Evolutionary conservation across 2,113 vertebrate species (phyloP).

Genomic region (Athene cunicularia): DNA sequence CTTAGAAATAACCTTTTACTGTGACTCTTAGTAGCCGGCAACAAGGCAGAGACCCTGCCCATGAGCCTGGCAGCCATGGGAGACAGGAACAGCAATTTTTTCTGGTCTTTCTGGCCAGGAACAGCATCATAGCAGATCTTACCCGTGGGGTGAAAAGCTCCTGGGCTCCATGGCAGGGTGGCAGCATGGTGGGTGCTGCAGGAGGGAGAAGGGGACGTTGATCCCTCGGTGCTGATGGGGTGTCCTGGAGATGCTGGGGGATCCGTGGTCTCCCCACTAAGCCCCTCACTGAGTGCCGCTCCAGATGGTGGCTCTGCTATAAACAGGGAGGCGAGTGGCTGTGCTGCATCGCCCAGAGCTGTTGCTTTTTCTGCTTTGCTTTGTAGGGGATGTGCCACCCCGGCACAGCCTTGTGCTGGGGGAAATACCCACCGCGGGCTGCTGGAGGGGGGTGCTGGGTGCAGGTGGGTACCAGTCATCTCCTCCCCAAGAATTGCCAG

Average conservation of each 20-base stretch:
- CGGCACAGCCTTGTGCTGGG: background rate
- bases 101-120: background rate
- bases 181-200: background rate
- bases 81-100: background rate
- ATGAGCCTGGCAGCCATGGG: fast-evolving
- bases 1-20: background rate
- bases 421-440: fast-evolving
- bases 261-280: background rate
- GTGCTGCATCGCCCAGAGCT: fast-evolving
- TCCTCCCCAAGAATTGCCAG: background rate
- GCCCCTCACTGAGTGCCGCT: fast-evolving
- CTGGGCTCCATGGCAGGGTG: fast-evolving
- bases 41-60: background rate
- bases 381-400: background rate
- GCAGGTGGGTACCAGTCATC: background rate
- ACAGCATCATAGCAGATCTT: fast-evolving
- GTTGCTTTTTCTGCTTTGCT: background rate
- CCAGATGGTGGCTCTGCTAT: background rate
- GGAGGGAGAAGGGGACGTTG: background rate
- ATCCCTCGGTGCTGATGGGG: fast-evolving
- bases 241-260: fast-evolving
- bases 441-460: background rate
- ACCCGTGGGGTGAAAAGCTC: background rate
- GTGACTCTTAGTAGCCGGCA: background rate
- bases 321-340: background rate